Percentiles rank a stretch among this genome's conserved stretches.
Evolutionary conservation across 2,797 vertebrate genomes (phyloP).

Genomic region (Poeciliopsis infans): DNA sequence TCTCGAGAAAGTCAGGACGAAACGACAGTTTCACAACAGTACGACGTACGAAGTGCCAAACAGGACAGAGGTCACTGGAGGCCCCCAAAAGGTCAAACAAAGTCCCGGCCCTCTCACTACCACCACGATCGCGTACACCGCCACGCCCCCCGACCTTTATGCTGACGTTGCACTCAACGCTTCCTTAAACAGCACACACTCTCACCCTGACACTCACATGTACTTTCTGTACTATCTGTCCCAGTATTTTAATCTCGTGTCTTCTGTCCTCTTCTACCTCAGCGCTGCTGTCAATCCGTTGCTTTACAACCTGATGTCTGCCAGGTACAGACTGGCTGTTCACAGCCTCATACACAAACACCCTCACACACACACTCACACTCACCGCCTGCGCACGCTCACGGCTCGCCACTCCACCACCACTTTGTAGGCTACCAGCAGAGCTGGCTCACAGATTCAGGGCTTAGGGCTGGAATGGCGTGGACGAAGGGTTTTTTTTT

Average conservation of each 20-base stretch:
- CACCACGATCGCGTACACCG: background rate
- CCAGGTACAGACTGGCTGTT: slow-evolving; percentile 76
- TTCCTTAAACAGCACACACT: slow-evolving; percentile 11
- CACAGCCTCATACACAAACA: slow-evolving; percentile 67
- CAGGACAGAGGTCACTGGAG: background rate
- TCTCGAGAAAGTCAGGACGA: slow-evolving; percentile 1
- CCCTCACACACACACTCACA: slow-evolving; percentile 22
- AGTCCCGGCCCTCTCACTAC: background rate
- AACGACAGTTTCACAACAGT: background rate
- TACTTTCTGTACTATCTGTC: slow-evolving; percentile 76
- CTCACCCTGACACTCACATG: slow-evolving; percentile 20
- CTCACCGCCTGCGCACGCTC: slow-evolving; percentile 30
- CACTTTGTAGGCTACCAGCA: slow-evolving; percentile 43
- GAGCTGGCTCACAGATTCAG: background rate
- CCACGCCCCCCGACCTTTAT: background rate
- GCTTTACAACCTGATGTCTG: slow-evolving; percentile 83
- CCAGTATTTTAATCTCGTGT: slow-evolving; percentile 84
- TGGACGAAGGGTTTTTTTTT: background rate
- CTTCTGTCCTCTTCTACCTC: slow-evolving; percentile 84
- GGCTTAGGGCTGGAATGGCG: too few relatives aligned
- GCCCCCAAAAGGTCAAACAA: background rate
- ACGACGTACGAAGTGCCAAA: background rate
- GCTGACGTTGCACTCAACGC: slow-evolving; percentile 7
- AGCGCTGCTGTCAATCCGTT: slow-evolving; percentile 84
- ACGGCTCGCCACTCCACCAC: slow-evolving; percentile 49